Evolutionary conservation across 1,140 invertebrate species (phyloP).

Genomic region (Scaptomyza hsui): DNA sequence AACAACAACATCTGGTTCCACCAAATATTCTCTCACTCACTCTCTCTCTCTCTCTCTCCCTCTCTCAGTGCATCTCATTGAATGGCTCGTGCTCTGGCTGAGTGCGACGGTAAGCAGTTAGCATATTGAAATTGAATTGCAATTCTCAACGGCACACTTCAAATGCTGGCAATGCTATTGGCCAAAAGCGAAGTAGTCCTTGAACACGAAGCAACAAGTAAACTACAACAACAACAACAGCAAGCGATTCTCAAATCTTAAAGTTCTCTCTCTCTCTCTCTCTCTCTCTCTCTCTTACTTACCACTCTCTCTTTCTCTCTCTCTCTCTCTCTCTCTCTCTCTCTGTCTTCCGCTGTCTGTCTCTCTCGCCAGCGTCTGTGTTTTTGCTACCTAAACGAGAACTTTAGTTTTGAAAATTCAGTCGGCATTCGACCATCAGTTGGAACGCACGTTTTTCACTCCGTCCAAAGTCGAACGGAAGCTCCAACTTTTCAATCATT

Average conservation of each 20-base stretch:
- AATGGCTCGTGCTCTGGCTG: neutral
- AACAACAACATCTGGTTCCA: conserved; percentile 27
- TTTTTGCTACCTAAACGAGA: conserved; percentile 72
- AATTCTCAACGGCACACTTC: conserved; percentile 22
- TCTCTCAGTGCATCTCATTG: neutral
- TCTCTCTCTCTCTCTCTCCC: conserved; percentile 5
- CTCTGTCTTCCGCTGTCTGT: neutral
- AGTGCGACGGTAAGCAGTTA: neutral
- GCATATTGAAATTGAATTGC: conserved; percentile 13
- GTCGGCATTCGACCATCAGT: conserved; percentile 79
- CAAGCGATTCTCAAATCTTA: conserved; percentile 20
- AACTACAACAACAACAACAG: conserved; percentile 5
- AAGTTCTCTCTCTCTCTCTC: conserved; percentile 14
- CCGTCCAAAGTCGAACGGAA: conserved; percentile 20
- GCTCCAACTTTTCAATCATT: neutral
- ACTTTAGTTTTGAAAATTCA: conserved; percentile 80
- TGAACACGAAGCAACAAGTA: conserved; percentile 38
- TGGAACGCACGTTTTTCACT: conserved; percentile 63
- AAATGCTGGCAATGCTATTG: conserved; percentile 10
- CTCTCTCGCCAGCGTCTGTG: conserved; percentile 30
- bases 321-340: conserved; percentile 19
- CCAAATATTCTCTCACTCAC: conserved; percentile 5
- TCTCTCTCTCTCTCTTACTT: neutral
- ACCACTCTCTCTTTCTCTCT: neutral
- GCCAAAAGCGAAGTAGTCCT: conserved; percentile 15